These are phyloP conservation scores for Tanytarsus gracilentus DNA, from an alignment of 2,888 invertebrate species.

Conservation along the genomic window DNA sequence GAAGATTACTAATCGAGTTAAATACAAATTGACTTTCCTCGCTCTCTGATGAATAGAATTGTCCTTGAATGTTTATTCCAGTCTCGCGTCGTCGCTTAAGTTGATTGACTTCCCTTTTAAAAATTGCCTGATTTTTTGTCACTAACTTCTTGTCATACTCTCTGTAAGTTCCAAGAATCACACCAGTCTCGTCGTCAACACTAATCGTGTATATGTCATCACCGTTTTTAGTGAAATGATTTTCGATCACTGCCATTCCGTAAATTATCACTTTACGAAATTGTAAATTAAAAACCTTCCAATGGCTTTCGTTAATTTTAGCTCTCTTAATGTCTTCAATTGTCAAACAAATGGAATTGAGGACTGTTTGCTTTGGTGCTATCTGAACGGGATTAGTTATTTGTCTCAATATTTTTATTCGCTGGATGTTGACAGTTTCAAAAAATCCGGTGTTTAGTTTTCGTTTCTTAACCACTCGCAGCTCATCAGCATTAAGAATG, in stretches of 20 bases:
- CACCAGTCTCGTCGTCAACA: constrained; percentile 10
- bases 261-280: background rate
- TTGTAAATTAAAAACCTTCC: background rate
- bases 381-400: no score
- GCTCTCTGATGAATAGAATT: background rate
- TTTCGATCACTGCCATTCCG: background rate
- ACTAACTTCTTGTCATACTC: background rate
- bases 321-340: constrained; percentile 1
- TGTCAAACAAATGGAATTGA: constrained; percentile 3
- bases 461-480: background rate
- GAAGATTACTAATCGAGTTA: background rate
- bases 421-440: no score
- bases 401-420: no score
- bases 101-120: background rate
- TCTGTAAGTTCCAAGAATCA: background rate
- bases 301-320: background rate
- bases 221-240: background rate
- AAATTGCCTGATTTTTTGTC: background rate
- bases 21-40: background rate
- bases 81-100: background rate
- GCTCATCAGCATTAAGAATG: background rate
- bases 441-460: background rate
- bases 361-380: background rate
- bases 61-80: constrained; percentile 8
- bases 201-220: background rate